A percentile compares a stretch with the other conserved stretches of the same genome.
phyloP scores from a whole-genome alignment of 2,888 invertebrate genomes.

The Papilio demoleus region DNA sequence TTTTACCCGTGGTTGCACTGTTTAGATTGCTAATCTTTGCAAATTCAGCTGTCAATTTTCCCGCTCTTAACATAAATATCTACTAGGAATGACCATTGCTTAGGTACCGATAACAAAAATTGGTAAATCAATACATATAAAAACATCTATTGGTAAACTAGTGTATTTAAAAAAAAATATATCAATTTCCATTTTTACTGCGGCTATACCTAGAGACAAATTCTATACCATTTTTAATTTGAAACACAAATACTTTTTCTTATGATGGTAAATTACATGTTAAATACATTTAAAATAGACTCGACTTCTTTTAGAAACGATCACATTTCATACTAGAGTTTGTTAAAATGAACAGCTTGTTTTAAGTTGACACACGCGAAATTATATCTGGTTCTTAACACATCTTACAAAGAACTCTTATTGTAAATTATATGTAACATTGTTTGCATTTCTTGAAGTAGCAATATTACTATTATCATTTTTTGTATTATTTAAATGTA shows the following conservation, averaged over 20 bases:
- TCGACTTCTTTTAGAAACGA: not conserved
- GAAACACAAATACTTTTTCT: conserved; percentile 3
- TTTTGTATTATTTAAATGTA: conserved; percentile 40
- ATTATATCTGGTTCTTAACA: not conserved
- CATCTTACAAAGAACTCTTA: not conserved
- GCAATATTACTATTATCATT: conserved; percentile 25
- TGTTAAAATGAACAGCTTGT: conserved; percentile 8
- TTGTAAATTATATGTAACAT: conserved; percentile 22
- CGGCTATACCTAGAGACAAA: no score
- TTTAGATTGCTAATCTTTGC: not conserved
- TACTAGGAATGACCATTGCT: no score
- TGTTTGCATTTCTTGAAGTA: conserved; percentile 28
- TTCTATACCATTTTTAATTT: no score
- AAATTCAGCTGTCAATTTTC: not conserved
- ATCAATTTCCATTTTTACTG: no score
- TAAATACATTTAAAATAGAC: not conserved
- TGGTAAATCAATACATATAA: no score
- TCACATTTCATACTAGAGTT: not conserved
- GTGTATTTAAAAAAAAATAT: no score
- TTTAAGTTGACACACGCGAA: not conserved
- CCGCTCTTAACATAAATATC: not conserved
- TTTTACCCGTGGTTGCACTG: conserved; percentile 21
- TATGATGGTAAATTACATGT: not conserved
- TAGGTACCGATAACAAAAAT: no score
- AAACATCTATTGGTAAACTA: no score